Evolutionary conservation across 2,113 vertebrate genomes (phyloP).

Genomic region (Neolamprologus fasciatus): DNA sequence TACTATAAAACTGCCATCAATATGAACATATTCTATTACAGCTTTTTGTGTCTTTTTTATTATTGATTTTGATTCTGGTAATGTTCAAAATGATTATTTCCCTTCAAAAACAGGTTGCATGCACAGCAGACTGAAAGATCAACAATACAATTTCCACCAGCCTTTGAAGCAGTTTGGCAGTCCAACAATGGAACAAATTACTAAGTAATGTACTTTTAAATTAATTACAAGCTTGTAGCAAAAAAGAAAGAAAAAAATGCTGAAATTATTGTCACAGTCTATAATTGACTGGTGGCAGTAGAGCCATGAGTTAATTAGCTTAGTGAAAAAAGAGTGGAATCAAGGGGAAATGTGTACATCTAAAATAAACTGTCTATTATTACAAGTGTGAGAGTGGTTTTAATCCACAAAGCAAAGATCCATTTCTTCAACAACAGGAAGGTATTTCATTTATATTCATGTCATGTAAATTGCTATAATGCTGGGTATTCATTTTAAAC

Average conservation of each 20-base stretch:
- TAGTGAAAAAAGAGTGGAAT: background rate
- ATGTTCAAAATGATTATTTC: background rate
- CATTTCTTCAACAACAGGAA: background rate
- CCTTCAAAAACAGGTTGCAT: background rate
- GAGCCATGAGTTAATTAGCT: background rate
- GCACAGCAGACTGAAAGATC: background rate
- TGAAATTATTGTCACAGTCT: background rate
- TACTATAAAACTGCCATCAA: too few relatives aligned
- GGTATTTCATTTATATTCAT: background rate
- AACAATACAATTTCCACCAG: background rate
- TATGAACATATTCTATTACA: background rate
- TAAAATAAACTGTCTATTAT: background rate
- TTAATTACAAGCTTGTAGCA: background rate
- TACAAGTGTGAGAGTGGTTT: background rate
- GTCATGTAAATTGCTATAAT: background rate
- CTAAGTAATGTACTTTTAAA: background rate
- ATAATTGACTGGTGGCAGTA: background rate
- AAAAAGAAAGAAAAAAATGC: background rate
- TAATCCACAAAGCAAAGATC: background rate
- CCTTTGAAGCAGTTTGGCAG: background rate
- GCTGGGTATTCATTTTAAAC: background rate
- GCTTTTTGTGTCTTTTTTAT: background rate
- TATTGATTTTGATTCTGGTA: background rate
- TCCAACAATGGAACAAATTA: background rate
- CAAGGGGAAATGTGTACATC: background rate